Percentiles rank a stretch among this genome's conserved stretches.
These are phyloP conservation scores for Zophobas atratus DNA, from an alignment of 1,140 invertebrate genomes.

Conservation along the genomic window DNA sequence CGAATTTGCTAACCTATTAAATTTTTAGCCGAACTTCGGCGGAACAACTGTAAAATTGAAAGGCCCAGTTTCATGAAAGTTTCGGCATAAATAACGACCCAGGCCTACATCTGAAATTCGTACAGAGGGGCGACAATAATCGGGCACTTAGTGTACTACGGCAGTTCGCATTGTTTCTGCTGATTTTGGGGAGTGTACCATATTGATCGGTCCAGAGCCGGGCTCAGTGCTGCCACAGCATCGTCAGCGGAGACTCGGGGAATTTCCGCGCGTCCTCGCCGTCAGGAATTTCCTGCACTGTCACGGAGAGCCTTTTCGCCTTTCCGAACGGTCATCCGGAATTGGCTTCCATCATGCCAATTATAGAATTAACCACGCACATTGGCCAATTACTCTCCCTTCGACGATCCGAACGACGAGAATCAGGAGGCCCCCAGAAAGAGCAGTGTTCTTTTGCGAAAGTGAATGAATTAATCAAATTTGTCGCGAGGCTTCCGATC, in stretches of 20 bases:
- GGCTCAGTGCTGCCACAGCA: constrained; percentile 51
- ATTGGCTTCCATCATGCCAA: constrained; percentile 39
- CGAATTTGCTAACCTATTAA: constrained; percentile 44
- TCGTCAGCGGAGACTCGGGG: constrained; percentile 51
- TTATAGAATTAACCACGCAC: constrained; percentile 39
- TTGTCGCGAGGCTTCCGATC: too few species aligned
- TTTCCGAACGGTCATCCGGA: constrained; percentile 31
- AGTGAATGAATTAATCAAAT: too few species aligned
- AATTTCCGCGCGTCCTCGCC: constrained; percentile 34
- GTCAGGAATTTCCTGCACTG: constrained; percentile 37
- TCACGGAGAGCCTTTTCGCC: constrained; percentile 14
- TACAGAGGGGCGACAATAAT: constrained; percentile 48
- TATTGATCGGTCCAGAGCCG: constrained; percentile 54
- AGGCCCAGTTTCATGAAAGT: constrained; percentile 48
- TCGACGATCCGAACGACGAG: not conserved
- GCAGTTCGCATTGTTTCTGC: constrained; percentile 49
- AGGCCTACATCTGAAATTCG: constrained; percentile 44
- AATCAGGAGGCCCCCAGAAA: constrained; percentile 4
- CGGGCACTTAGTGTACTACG: constrained; percentile 48
- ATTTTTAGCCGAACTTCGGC: constrained; percentile 43
- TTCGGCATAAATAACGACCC: constrained; percentile 52
- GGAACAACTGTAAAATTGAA: constrained; percentile 55
- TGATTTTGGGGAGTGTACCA: constrained; percentile 53
- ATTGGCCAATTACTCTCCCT: constrained; percentile 23
- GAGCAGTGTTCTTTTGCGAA: not conserved